Evolutionary conservation across 2,797 vertebrate genomes (phyloP).

Genomic region (Pelobates cultripes): DNA sequence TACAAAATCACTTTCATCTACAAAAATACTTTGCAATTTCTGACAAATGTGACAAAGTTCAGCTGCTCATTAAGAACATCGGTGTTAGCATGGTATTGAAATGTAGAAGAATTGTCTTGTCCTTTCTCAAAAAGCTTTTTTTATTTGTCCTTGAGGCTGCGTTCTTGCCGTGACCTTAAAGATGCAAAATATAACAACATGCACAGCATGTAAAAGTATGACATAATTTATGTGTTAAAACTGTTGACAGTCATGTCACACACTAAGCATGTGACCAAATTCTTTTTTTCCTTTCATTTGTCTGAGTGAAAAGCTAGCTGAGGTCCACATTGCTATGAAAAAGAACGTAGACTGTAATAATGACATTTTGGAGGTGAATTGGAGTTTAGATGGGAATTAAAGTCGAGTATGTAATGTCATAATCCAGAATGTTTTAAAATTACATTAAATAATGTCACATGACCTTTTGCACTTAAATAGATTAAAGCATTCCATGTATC

Average conservation of each 20-base stretch:
- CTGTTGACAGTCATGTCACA: slow-evolving; percentile 21
- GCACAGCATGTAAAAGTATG: slow-evolving; percentile 22
- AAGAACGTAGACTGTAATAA: neutral
- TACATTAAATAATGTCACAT: neutral
- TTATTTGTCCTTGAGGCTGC: slow-evolving; percentile 21
- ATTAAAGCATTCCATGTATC: neutral
- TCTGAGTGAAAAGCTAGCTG: neutral
- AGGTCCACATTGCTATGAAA: neutral
- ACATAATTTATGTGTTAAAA: slow-evolving; percentile 40
- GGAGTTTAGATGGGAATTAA: neutral
- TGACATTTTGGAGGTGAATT: slow-evolving; percentile 12
- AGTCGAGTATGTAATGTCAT: neutral
- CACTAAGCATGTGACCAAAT: slow-evolving; percentile 20
- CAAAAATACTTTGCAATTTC: neutral
- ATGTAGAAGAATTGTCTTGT: neutral
- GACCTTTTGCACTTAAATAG: neutral
- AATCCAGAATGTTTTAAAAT: neutral
- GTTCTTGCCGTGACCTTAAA: slow-evolving; percentile 9
- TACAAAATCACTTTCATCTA: neutral
- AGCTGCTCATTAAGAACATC: neutral
- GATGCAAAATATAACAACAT: slow-evolving; percentile 8
- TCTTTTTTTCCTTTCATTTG: slow-evolving; percentile 9
- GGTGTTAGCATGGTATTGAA: neutral
- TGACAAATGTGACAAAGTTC: neutral
- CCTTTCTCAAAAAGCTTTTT: neutral